A percentile compares a stretch with the other conserved stretches of the same genome.
phyloP scores from a whole-genome alignment of 2,113 vertebrate genomes.

The Vicugna pacos region DNA sequence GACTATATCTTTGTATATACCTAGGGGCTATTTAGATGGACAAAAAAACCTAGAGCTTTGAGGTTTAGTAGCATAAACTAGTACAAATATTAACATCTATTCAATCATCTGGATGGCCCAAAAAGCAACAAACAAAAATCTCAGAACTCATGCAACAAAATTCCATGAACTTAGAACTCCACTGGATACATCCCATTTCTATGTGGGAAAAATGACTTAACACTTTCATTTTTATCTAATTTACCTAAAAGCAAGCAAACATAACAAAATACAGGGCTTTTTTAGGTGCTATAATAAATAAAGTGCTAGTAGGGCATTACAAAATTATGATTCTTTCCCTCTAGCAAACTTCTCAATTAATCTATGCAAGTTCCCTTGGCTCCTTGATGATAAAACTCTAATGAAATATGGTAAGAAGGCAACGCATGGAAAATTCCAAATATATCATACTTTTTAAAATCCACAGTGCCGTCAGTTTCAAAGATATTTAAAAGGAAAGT shows the following conservation, averaged over 20 bases:
- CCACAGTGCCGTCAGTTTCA: not conserved
- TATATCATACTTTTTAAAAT: not conserved
- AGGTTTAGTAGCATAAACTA: not conserved
- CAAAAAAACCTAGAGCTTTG: not conserved
- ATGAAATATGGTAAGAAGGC: not conserved
- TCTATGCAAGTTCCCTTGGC: not conserved
- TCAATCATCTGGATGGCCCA: not conserved
- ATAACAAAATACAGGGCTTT: not conserved
- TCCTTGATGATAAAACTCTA: not conserved
- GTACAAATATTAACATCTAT: not conserved
- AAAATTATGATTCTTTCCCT: not conserved
- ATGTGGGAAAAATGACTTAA: not conserved
- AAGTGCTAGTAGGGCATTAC: not conserved
- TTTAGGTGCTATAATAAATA: not conserved
- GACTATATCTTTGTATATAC: not conserved
- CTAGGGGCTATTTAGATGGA: not conserved
- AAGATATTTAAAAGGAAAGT: slow-evolving; percentile 22
- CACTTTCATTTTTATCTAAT: slow-evolving; percentile 31
- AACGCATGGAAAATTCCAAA: not conserved
- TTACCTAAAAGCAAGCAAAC: slow-evolving; percentile 32
- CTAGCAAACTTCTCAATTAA: slow-evolving; percentile 36
- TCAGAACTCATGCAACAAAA: not conserved
- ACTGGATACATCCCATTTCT: not conserved
- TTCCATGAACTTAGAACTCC: not conserved
- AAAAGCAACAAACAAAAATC: not conserved